Percentiles rank a stretch among this genome's conserved stretches.
phyloP scores from a whole-genome alignment of 2,888 invertebrate species.

The Rhimphoctona megacephalus region DNA sequence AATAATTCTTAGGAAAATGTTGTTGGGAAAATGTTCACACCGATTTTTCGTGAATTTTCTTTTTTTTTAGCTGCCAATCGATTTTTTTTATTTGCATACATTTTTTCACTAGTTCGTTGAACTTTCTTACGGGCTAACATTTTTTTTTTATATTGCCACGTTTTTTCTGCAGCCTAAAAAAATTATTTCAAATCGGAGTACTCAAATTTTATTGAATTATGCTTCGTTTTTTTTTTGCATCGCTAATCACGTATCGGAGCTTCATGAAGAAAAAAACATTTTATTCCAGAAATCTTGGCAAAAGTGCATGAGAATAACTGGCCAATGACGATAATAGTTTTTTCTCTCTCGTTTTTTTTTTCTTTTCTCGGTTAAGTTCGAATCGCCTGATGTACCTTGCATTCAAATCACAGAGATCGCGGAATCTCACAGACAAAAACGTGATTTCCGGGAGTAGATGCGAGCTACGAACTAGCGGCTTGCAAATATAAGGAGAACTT shows the following conservation, averaged over 20 bases:
- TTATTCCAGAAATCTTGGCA: slow-evolving; percentile 54
- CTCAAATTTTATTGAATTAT: background rate
- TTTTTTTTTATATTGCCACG: too few relatives aligned
- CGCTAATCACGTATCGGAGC: slow-evolving; percentile 14
- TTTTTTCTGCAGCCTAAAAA: background rate
- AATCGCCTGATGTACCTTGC: slow-evolving; percentile 66
- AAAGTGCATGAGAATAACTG: slow-evolving; percentile 47
- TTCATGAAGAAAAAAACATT: slow-evolving; percentile 17
- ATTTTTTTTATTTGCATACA: too few relatives aligned
- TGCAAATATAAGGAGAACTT: slow-evolving; percentile 26
- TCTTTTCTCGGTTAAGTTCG: slow-evolving; percentile 40
- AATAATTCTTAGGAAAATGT: too few relatives aligned
- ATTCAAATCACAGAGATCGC: slow-evolving; percentile 77
- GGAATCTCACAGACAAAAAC: slow-evolving; percentile 72
- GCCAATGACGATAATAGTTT: background rate
- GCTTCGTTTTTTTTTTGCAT: background rate
- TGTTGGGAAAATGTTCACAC: too few relatives aligned
- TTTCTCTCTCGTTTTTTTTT: background rate
- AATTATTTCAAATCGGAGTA: background rate
- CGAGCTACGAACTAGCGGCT: slow-evolving; percentile 24
- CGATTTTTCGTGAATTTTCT: too few relatives aligned
- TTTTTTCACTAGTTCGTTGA: too few relatives aligned
- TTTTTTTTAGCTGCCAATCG: too few relatives aligned
- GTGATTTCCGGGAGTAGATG: slow-evolving; percentile 74
- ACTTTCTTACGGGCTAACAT: too few relatives aligned